Evolutionary conservation across 2,797 vertebrate species (phyloP), one percentile per base, ranked within the genome.

Genomic region (Argentina silus): DNA sequence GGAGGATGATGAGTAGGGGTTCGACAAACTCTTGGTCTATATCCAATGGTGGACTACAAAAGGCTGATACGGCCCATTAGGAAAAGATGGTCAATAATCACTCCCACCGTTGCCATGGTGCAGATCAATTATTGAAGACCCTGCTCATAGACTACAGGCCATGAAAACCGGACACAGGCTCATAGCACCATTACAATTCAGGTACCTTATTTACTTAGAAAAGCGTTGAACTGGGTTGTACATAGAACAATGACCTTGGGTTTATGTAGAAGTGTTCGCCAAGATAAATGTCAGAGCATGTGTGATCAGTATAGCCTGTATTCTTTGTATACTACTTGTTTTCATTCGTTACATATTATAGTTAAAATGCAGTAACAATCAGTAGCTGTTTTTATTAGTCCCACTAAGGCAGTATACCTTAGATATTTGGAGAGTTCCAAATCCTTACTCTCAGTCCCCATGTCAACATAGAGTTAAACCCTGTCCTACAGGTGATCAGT

Each of bases 11-110:
- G 67, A 3, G 62, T 76, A 21, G 19, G 27, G 47, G 21, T 75
- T 59, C 61, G 51, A 75, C 50, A 79, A 72, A 78, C 70, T 69
- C 60, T 68, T 57, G 83, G 82, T 78, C 62, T n/a, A 72, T 76
- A 78, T 78, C 57, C 56, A 70, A 64, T 74, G 65, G 81, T 82
- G 80, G 59, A 56, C 17, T 12, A 14, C 36, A 57, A 59, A 76
- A 77, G 80, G 75, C 53, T 14, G 75, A 75, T 73, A 69, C 42
- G 23, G 65, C 51, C 50, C 17, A 50, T 11, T 60, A 63, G 66
- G 56, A 59, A 69, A 69, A 48, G 42, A 15, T 43, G 70, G 47
- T 77, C 81, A 73, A 87, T 87, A 86, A 80, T 80, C 51, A 78
- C 72, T 75, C 80, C 56, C 68, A 61, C 67, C 4, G 56, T 79